phyloP scores from a whole-genome alignment of 2,797 vertebrate genomes.

The Acanthopagrus latus region DNA sequence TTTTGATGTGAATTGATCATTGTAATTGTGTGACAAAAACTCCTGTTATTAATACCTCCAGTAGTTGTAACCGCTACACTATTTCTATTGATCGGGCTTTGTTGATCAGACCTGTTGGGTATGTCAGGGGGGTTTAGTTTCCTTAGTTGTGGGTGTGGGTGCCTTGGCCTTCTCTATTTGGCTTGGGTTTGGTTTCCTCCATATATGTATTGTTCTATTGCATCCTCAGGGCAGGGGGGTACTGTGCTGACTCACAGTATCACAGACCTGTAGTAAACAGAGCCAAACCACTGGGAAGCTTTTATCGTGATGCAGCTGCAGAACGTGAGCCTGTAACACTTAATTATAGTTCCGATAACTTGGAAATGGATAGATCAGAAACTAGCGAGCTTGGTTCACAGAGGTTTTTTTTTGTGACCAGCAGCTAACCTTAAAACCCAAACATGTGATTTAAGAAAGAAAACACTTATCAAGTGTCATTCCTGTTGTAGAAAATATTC shows the following conservation, averaged over 20 bases:
- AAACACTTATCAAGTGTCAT: background rate
- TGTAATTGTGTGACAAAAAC: too few relatives aligned
- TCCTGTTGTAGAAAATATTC: background rate
- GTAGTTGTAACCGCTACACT: background rate
- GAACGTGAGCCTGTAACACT: background rate
- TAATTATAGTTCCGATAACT: background rate
- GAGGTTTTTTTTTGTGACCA: background rate
- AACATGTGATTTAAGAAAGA: background rate
- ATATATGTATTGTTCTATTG: conserved; percentile 58
- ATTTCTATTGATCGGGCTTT: background rate
- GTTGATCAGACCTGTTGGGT: background rate
- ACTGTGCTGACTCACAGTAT: conserved; percentile 30
- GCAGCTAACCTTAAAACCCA: background rate
- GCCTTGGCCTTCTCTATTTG: background rate
- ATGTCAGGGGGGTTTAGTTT: background rate
- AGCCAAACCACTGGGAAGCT: conserved; percentile 22
- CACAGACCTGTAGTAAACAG: background rate
- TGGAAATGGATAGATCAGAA: conserved; percentile 11
- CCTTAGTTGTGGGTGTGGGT: conserved; percentile 20
- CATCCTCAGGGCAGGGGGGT: conserved; percentile 38
- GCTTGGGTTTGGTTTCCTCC: conserved; percentile 59
- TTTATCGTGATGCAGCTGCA: conserved; percentile 12
- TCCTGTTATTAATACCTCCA: too few relatives aligned
- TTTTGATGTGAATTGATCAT: too few relatives aligned
- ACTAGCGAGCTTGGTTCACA: background rate